Percentiles rank a stretch among this genome's conserved stretches.
phyloP scores from a whole-genome alignment of 2,797 vertebrate species.

The Chromobotia macracanthus region DNA sequence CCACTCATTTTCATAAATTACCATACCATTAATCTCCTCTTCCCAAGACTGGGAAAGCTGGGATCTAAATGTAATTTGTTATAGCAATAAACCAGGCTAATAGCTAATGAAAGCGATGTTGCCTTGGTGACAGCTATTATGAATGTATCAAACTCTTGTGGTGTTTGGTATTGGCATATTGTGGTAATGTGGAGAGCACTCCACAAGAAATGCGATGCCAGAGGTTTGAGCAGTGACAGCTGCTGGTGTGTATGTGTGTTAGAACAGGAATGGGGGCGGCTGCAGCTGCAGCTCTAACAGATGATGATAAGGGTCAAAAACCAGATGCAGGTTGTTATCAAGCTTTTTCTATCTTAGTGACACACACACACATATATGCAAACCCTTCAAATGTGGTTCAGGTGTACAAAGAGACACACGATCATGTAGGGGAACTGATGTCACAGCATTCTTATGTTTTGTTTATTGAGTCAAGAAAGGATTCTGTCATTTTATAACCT shows the following conservation, averaged over 20 bases:
- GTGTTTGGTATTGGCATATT: constrained; percentile 46
- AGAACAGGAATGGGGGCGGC: constrained; percentile 62
- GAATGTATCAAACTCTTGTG: constrained; percentile 51
- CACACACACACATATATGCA: background rate
- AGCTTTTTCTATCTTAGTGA: constrained; percentile 14
- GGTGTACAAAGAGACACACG: constrained; percentile 27
- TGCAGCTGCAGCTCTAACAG: constrained; percentile 72
- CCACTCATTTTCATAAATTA: constrained; percentile 29
- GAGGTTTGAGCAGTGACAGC: constrained; percentile 73
- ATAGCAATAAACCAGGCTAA: too few relatives aligned
- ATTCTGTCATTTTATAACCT: constrained; percentile 17
- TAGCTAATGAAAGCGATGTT: constrained; percentile 12
- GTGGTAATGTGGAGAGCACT: constrained; percentile 60
- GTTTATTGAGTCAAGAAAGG: constrained; percentile 15
- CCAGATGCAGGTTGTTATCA: constrained; percentile 72
- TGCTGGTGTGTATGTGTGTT: constrained; percentile 56
- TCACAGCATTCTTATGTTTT: constrained; percentile 21
- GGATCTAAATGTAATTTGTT: too few relatives aligned
- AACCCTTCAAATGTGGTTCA: background rate
- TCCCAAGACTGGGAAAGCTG: too few relatives aligned
- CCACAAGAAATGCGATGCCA: constrained; percentile 71
- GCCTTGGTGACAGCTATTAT: constrained; percentile 27
- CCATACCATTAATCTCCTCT: background rate
- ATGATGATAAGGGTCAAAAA: constrained; percentile 72
- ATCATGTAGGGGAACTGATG: constrained; percentile 26